Conservation (phyloP, 2,113 vertebrate species). For the Proteles cristata region DNA sequence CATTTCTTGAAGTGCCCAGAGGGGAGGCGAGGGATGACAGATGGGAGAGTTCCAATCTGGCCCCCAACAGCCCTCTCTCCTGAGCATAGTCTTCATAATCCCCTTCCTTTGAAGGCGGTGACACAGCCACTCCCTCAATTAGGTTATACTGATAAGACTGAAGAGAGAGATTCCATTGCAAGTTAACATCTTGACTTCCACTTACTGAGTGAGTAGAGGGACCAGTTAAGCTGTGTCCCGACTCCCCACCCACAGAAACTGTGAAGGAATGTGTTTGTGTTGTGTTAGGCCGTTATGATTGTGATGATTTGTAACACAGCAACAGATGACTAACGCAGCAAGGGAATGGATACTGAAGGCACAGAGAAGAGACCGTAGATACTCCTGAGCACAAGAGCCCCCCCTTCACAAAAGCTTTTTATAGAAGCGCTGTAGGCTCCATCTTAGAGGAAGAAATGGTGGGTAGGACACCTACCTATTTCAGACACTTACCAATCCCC, state of each 20-base stretch:
- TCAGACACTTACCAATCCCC: not conserved
- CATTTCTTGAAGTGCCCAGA: rapidly evolving
- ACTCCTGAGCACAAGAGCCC: not conserved
- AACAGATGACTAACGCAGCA: not conserved
- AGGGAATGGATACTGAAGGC: too few species aligned
- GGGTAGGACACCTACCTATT: not conserved
- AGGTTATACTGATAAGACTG: rapidly evolving
- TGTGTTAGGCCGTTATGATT: not conserved
- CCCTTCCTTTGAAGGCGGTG: not conserved
- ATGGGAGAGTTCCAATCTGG: not conserved
- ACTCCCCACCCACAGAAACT: not conserved
- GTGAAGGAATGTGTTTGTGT: not conserved
- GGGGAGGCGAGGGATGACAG: not conserved
- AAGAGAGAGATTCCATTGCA: not conserved
- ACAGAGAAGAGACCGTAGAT: not conserved
- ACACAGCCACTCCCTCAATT: not conserved
- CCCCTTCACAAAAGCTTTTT: rapidly evolving
- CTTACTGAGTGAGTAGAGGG: not conserved
- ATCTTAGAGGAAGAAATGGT: not conserved
- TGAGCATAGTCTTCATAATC: rapidly evolving
- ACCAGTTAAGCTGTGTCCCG: not conserved
- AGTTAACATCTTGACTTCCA: not conserved
- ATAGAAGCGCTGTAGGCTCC: not conserved
- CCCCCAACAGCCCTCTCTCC: rapidly evolving
- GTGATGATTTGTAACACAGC: not conserved